Conservation (phyloP, 2,113 vertebrate species). For the Callocephalon fimbriatum region DNA sequence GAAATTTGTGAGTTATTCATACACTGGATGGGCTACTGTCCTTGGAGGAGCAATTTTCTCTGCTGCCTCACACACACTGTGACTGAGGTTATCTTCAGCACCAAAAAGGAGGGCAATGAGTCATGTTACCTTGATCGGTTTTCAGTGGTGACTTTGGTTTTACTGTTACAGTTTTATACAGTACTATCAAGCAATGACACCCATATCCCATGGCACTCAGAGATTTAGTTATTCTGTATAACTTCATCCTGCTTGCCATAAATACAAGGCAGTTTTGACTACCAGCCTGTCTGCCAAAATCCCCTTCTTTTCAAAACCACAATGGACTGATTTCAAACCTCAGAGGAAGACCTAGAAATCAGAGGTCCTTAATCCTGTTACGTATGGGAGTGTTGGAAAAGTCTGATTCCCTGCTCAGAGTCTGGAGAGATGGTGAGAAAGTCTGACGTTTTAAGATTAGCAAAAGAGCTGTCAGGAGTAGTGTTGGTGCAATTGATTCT, state of each 20-base stretch:
- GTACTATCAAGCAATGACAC: neutral
- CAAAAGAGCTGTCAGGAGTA: neutral
- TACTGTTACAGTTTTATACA: neutral
- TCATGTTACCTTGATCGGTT: neutral
- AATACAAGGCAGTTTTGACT: neutral
- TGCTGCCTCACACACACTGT: neutral
- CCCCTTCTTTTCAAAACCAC: neutral
- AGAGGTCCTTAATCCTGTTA: neutral
- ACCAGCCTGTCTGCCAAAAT: neutral
- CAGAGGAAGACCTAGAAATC: neutral
- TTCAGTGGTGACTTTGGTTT: neutral
- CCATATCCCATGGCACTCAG: neutral
- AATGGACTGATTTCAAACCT: neutral
- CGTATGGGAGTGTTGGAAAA: neutral
- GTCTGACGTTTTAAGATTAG: neutral
- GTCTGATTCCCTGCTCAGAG: neutral
- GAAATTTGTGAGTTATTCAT: neutral
- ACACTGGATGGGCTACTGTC: neutral
- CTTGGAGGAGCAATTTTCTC: neutral
- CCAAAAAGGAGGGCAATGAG: neutral
- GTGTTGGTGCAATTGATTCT: neutral
- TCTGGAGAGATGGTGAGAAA: neutral
- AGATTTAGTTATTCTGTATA: neutral
- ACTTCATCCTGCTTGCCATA: neutral
- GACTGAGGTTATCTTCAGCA: neutral